Base-by-base conservation (phyloP, 2,113 vertebrate species). In the Coptodon bakossiorum region DNA sequence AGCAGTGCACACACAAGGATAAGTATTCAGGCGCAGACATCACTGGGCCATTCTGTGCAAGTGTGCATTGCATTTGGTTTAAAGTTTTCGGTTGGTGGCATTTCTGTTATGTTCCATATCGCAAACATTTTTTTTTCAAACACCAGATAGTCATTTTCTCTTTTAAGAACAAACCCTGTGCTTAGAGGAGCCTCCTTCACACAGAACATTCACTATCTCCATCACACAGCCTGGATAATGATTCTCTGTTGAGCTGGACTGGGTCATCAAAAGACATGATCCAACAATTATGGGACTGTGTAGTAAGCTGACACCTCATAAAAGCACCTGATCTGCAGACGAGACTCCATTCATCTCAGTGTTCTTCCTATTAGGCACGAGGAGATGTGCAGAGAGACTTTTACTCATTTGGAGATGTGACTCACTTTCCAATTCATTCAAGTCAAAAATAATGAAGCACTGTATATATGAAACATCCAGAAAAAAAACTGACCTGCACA, bases 191-290 rank as follows among this genome's bases (percentile, higher is more conserved):
- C 81, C 71, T 81, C 86, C 79, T 82, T 87, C 81, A 81, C 84
- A 85, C 85, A 88, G 76, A 91, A 36, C 90, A 82, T 90, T 59
- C 91, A 24, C 88, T 82, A 50, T 93, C 89, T 89, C 89, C 88
- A 89, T 92, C 91, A 92, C 85, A 84, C 88, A 36, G 87, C 43
- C 91, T 43, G 81, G 81, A 86, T 93, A 93, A 93, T 91, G 93
- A 95, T 94, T 94, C 81, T 89, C 88, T 89, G 88, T 91, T 91
- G 90, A 90, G 86, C 89, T 83, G 90, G 93, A 94, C 93, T 78
- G 76, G 93, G 91, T 94, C 91, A 95, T 94, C 94, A 93, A 94
- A 94, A 92, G 93, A 92, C 92, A 90, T 85, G 90, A 94, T 94
- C 88, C 91, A 88, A 94, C 92, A 93, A 92, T 95, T 93, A 96